Base-by-base conservation (phyloP, 1,140 invertebrate species). In the Orius insidiosus region DNA sequence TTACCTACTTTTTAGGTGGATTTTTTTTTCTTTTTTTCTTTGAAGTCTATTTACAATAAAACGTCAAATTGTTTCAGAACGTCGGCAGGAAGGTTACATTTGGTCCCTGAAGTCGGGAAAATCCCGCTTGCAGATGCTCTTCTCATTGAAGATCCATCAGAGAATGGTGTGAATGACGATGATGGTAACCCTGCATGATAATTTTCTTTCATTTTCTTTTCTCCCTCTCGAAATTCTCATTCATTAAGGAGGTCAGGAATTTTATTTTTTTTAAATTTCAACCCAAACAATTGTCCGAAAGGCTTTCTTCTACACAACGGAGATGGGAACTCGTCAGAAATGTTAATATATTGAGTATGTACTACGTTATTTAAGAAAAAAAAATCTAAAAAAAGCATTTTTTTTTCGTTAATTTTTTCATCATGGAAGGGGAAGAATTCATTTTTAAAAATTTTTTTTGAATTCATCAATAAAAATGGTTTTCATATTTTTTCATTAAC, bases 111-210 rank as follows among this genome's bases (percentile, higher is more conserved):
- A 34, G 70, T 81, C 46, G 88, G 85, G 1, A 81, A 85, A 58
- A 77, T 92, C 54, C 76, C 85, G 1, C 68, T 93, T 15, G 76
- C 80, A 24, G 85, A 92, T 55, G 82, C 84, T 7, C 71, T 83
- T 31, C 68, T 93, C 5, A 79, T 92, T 33, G 87, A 93, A 55
- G 79, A 83, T 54, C 80, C 80, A 1, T 70, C 63, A 47, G 74
- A 76, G 14, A 70, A 70, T 45, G 66, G 60, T 50, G 63, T 63
- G 39, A 56, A 60, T 16, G 72, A 79, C 46, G 76, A 80, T 54
- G 76, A 53, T 47, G 58, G 45, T 54, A 49, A 47, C 45, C 15
- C 46, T 45, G 43, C 45, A 40, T 49, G 47, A 49, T 34, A 44
- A 35, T 48, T 43, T 48, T 47, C 16, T 46, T 46, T 46, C 38